A percentile compares a stretch with the other conserved stretches of the same genome.
These are phyloP conservation scores for Agonopterix heracliana DNA, from an alignment of 2,888 invertebrate species.

Conservation along the genomic window DNA sequence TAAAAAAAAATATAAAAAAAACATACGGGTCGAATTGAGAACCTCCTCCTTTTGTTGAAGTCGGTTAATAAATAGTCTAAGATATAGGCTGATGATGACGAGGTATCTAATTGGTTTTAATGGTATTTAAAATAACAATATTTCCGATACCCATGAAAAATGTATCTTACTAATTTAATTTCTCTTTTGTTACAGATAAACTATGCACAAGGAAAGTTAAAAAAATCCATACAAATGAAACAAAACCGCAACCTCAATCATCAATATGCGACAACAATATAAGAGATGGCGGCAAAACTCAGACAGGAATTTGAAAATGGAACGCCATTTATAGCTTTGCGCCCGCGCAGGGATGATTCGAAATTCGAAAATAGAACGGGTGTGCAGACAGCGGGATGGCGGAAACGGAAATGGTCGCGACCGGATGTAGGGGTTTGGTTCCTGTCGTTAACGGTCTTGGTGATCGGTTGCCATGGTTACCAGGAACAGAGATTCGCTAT, in stretches of 20 bases:
- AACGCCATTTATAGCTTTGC: constrained; percentile 36
- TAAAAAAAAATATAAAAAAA: too few relatives aligned
- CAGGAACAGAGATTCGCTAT: constrained; percentile 90
- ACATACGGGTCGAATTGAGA: too few relatives aligned
- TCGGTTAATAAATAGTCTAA: too few relatives aligned
- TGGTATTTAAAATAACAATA: too few relatives aligned
- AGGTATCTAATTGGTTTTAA: too few relatives aligned
- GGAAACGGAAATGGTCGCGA: constrained; percentile 42
- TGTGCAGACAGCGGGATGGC: constrained; percentile 18
- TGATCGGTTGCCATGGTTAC: constrained; percentile 55
- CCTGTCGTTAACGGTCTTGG: constrained; percentile 39
- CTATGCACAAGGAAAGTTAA: constrained; percentile 25
- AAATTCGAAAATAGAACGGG: constrained; percentile 52
- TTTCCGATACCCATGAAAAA: too few relatives aligned
- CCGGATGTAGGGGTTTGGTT: constrained; percentile 51
- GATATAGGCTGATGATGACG: too few relatives aligned
- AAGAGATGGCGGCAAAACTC: constrained; percentile 54
- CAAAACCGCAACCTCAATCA: constrained; percentile 19
- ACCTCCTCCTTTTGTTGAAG: too few relatives aligned
- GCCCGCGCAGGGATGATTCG: constrained; percentile 47
- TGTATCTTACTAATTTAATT: neutral
- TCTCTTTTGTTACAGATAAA: constrained; percentile 42
- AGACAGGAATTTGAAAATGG: constrained; percentile 41
- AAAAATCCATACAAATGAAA: constrained; percentile 37
- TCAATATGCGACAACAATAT: constrained; percentile 54